These are phyloP conservation scores for Melanotaenia boesemani DNA, from an alignment of 2,797 vertebrate genomes.

Conservation along the genomic window DNA sequence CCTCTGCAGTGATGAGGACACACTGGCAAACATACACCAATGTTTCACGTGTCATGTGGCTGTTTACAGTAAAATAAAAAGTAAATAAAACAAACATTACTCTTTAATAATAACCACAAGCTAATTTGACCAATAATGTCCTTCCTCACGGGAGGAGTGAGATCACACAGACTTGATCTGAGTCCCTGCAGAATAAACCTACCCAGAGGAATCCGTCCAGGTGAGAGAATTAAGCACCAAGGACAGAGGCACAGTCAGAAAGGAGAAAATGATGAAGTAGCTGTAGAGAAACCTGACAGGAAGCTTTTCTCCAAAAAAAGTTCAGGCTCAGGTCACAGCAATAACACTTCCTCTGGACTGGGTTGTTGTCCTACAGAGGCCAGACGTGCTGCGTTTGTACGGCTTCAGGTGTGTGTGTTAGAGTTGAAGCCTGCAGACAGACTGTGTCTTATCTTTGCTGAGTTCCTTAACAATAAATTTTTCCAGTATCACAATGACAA, in stretches of 20 bases:
- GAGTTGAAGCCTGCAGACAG: too few relatives aligned
- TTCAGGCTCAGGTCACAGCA: neutral
- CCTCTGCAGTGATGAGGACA: neutral
- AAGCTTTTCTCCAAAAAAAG: conserved; percentile 3
- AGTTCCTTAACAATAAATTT: too few relatives aligned
- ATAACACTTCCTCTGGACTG: neutral
- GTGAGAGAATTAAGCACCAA: conserved; percentile 58
- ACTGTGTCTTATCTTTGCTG: too few relatives aligned
- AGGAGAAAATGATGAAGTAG: conserved; percentile 6
- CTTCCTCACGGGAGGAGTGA: neutral
- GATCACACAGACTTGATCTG: neutral
- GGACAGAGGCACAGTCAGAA: conserved; percentile 59
- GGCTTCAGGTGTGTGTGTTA: too few relatives aligned
- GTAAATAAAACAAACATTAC: neutral
- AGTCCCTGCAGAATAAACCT: conserved; percentile 5
- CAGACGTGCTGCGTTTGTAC: too few relatives aligned
- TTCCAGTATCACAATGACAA: too few relatives aligned
- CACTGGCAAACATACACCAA: too few relatives aligned
- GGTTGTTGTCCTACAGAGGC: neutral
- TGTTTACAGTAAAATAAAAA: too few relatives aligned
- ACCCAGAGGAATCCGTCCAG: conserved; percentile 4
- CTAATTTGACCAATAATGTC: neutral
- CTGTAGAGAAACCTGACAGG: conserved; percentile 18
- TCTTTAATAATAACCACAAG: neutral
- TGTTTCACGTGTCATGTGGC: too few relatives aligned